Conservation (phyloP, 1,140 invertebrate genomes). For the Pteromalus puparum region DNA sequence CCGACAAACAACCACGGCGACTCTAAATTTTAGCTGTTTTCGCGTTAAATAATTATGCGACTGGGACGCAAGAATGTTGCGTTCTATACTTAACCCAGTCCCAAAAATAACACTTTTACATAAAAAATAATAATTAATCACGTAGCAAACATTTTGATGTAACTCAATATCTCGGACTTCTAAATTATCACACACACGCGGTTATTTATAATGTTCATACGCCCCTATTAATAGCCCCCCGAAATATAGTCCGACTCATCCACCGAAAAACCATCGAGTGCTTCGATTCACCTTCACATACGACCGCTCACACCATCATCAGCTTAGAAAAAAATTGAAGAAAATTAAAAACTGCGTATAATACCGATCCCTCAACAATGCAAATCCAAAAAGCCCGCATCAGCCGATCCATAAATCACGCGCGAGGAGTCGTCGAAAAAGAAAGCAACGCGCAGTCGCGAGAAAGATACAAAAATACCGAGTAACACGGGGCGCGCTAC, state of each 20-base stretch:
- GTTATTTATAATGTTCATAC: conserved; percentile 38
- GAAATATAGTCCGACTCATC: conserved; percentile 17
- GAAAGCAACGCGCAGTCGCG: neutral
- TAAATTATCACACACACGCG: neutral
- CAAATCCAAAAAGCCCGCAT: neutral
- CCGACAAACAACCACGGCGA: neutral
- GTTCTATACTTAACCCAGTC: too few relatives aligned
- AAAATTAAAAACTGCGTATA: neutral
- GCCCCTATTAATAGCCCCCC: conserved; percentile 38
- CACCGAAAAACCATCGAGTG: neutral
- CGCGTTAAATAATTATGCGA: neutral
- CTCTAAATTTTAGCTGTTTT: neutral
- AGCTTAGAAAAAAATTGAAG: neutral
- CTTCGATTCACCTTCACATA: neutral
- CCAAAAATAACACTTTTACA: too few relatives aligned
- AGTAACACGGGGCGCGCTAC: neutral
- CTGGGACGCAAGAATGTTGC: too few relatives aligned
- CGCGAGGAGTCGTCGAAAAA: neutral
- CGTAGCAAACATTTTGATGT: conserved; percentile 1
- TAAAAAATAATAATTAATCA: neutral
- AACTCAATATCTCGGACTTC: conserved; percentile 40
- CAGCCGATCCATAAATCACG: neutral
- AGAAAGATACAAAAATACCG: conserved; percentile 17
- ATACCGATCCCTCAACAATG: neutral
- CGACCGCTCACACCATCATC: too few relatives aligned